Evolutionary conservation across 2,113 vertebrate species (phyloP), one percentile per base, ranked within the genome.

Genomic region (Corythaeola cristata): DNA sequence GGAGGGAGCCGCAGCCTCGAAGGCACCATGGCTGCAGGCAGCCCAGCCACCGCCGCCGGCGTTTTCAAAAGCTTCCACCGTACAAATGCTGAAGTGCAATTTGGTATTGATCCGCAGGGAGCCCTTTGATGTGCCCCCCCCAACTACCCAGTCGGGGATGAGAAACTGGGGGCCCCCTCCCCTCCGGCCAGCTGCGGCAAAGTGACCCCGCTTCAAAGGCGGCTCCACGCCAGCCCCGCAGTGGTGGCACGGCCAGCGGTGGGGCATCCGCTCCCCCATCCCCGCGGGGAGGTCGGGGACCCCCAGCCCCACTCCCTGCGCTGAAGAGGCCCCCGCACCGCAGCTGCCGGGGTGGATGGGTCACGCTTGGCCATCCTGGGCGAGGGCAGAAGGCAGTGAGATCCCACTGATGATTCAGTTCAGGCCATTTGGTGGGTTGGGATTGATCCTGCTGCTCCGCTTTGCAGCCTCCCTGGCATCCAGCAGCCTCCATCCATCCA

Each of bases 201-300:
- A 79, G 76, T 45, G 74, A 88, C 74, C 88, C 39, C 49, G 7
- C 92, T 90, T 88, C 94, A 92, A 92, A 90, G 85, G 76, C 66
- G 3, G 91, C 88, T 81, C 59, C 76, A 15, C 3, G 44, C 71
- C 44, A 10, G 59, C 72, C 67, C 88, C 49, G 5, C 8, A 2
- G 73, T 12, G 5, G n/a, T 6, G 22, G 11, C 75, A 73, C 27
- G 1, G n/a, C 52, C 17, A 6, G 44, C 6, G 3, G 11, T 22
- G 35, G 30, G 52, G 52, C 50, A 15, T 28, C 59, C 4, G 8
- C n/a, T 77, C 52, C 71, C 53, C 63, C 1, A 1, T 15, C 50
- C 56, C 75, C 5, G 3, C 2, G 12, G 89, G 14, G 39, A 44
- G 78, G n/a, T n/a, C 23, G 1, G 37, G 32, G 24, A 35, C 81